Evolutionary conservation across 2,888 invertebrate genomes (phyloP), one percentile per base, ranked within the genome.

Genomic region (Catocala sponsa): DNA sequence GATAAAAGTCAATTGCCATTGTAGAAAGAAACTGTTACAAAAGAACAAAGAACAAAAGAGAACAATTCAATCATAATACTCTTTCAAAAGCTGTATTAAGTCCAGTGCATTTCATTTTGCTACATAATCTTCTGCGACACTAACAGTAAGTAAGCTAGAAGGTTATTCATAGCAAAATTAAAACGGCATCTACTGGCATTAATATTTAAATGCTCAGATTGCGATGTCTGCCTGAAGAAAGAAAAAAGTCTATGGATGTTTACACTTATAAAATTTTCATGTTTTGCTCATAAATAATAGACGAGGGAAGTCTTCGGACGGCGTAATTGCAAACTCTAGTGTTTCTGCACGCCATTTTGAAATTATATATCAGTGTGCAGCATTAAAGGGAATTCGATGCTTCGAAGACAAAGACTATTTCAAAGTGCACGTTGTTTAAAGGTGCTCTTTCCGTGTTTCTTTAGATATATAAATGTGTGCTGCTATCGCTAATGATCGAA

Each of bases 281-380:
- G 82, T 83, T 85, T 84, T 79, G 80, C 82, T 84, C 84, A 84
- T 88, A 84, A 88, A 88, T 87, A 88, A 86, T 78, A 83, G 70
- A 89, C 74, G 68, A 76, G 62, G 74, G 59, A 58, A 64, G 69
- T 67, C 77, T 76, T 66, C 53, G 56, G 63, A 53, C 50, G 49
- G 72, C 71, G 73, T 76, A 76, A 74, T 74, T 68, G 59, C 66
- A 60, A 77, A 73, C 15, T 54, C 56, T 63, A 55, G 51, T 59
- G 56, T 58, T 63, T 57, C 59, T 10, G 44, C 57, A 68, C 63
- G 62, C 68, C 10, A 66, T 65, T 60, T 41, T 63, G 53, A 61
- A 59, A 71, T 70, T 62, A 62, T 48, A 58, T 33, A 61, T 54
- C 10, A 5, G 59, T 48, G 58, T 53, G 38, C 7, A 54, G 46